These are phyloP conservation scores for Holotrichia oblita DNA, from an alignment of 1,140 invertebrate genomes.

Conservation along the genomic window DNA sequence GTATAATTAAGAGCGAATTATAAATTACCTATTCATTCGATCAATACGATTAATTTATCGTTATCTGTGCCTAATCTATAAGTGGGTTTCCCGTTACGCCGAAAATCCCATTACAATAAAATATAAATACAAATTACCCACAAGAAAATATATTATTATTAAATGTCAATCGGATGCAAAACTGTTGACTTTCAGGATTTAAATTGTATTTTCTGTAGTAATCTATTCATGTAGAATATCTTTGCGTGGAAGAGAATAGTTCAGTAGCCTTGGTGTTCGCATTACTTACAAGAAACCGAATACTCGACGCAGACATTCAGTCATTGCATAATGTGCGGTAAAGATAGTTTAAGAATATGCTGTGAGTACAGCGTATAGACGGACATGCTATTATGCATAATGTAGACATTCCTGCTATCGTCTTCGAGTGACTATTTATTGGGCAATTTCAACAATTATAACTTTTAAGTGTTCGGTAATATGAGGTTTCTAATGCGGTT, in stretches of 20 bases:
- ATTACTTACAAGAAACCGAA: conserved; percentile 8
- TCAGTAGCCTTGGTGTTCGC: conserved; percentile 9
- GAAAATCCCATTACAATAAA: neutral
- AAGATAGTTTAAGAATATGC: neutral
- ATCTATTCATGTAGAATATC: neutral
- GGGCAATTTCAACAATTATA: conserved; percentile 1
- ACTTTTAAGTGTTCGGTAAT: neutral
- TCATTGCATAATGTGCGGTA: neutral
- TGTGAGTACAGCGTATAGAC: neutral
- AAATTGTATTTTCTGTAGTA: neutral
- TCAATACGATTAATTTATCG: too few species aligned
- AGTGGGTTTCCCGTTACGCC: neutral
- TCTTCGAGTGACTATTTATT: neutral
- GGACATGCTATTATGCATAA: neutral
- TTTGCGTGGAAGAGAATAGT: neutral
- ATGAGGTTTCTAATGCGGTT: neutral
- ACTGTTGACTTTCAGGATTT: neutral
- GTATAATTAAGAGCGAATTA: neutral
- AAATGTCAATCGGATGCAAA: neutral
- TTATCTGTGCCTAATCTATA: too few species aligned
- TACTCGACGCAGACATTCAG: neutral
- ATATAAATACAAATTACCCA: neutral
- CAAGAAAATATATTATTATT: neutral
- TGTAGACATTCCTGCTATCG: neutral
- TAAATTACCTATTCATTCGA: neutral